Evolutionary conservation across 2,797 vertebrate genomes (phyloP), one percentile per base, ranked within the genome.

Genomic region (Carcharodon carcharias): DNA sequence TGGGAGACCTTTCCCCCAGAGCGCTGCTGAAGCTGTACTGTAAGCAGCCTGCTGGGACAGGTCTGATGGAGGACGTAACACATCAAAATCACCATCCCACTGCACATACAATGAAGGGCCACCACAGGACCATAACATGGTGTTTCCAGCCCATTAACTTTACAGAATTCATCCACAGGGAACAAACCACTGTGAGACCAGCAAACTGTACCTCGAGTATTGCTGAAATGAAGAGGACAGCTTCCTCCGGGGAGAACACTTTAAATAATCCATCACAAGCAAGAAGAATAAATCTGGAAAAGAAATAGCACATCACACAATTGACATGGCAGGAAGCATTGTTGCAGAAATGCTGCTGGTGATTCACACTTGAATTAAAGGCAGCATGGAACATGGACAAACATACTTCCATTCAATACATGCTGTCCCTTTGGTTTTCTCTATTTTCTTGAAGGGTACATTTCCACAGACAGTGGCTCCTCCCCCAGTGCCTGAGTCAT

Each of bases 231-330:
- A 99, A 99, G 96, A 98, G 98, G 96, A 99, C 98, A 14, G 99
- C 98, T 97, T 99, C 99, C 80, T 99, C 99, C 63, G 99, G 98
- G 65, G 98, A 99, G 96, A 99, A 99, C 8, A 99, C 99, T 97
- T 99, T 99, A 96, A 99, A 99, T 96, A 99, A 98, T 92, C 99
- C 99, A 82, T 99, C 99, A 96, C 99, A 99, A 0, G 99, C 99
- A 97, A 99, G 97, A 96, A 99, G 97, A 97, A 99, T 98, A 97
- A 99, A 99, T 98, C 99, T 99, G 69, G 80, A 96, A 96, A 96
- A 96, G 61, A 97, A 63, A 45, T 26, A 93, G 18, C 7, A 67
- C 63, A 67, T 67, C n/a, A 93, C 91, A 45, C n/a, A 93, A 63
- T 40, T 92, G 58, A 2, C 18, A 92, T 2, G 14, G 88, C 45